These are phyloP conservation scores for Fundulus diaphanus DNA, from an alignment of 2,797 vertebrate genomes.

Conservation along the genomic window DNA sequence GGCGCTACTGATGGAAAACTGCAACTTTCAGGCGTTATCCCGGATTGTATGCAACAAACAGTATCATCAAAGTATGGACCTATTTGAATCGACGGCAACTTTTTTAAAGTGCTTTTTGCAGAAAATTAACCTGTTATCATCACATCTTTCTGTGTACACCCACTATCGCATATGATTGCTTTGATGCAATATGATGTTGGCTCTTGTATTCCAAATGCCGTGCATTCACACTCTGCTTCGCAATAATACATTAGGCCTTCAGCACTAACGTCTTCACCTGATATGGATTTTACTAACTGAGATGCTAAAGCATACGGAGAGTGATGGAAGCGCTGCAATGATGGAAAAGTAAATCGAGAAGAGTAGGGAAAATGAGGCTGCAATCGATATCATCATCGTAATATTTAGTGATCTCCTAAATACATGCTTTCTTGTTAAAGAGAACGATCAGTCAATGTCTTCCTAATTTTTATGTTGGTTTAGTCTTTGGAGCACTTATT, in stretches of 20 bases:
- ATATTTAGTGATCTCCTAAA: not conserved
- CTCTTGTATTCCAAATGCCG: not conserved
- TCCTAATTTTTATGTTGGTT: too few relatives aligned
- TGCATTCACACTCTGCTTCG: not conserved
- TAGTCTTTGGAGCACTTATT: not conserved
- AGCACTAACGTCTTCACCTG: not conserved
- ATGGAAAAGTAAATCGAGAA: not conserved
- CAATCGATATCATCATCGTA: not conserved
- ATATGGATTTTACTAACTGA: not conserved
- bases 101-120: not conserved
- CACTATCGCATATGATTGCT: not conserved
- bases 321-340: not conserved
- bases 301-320: not conserved
- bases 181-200: not conserved
- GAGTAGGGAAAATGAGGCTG: not conserved
- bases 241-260: not conserved
- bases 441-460: not conserved
- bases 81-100: not conserved
- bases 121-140: not conserved
- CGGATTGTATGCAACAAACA: not conserved
- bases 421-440: not conserved
- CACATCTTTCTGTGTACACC: not conserved
- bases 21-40: slow-evolving; percentile 26
- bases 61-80: not conserved
- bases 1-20: slow-evolving; percentile 43